Evolutionary conservation across 2,888 invertebrate species (phyloP), one percentile per base, ranked within the genome.

Genomic region (Formica aserva): DNA sequence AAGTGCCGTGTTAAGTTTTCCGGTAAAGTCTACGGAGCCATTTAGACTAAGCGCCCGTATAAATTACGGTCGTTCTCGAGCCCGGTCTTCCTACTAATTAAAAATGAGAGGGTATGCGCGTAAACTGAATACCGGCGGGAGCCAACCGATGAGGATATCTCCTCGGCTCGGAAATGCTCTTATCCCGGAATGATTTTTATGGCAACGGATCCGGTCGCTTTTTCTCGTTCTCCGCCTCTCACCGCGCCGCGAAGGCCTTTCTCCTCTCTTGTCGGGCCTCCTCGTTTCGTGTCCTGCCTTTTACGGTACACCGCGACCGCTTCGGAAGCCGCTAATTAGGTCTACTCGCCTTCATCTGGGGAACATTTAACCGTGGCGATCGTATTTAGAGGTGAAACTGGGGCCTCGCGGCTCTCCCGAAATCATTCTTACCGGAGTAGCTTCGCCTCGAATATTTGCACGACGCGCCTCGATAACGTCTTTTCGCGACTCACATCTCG

Each of bases 251-350:
- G 8, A 52, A 22, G 38, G 41, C 80, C 84, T 76, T 69, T 76
- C 77, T 69, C 90, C 77, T 72, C 48, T 82, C 75, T 60, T 62
- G 29, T 80, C 81, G 15, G 82, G 38, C 71, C 71, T 75, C 55
- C 63, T 78, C 87, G 84, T 72, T 15, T 81, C 86, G 87, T 86
- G 89, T 85, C 87, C 89, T 85, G 86, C 89, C 89, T 90, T 90
- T 90, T 90, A 90, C 83, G 90, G 89, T 85, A 63, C 72, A 69
- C 87, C 76, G 76, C 83, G 72, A 62, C 84, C 84, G 83, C 85
- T 78, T 86, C 83, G 84, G 83, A 65, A 87, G 86, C 89, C 86
- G 90, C 89, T 90, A 90, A 90, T 90, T 90, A 90, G 89, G 86
- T 85, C 82, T 78, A 83, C 84, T 86, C 84, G 86, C 87, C 83